Percentiles rank a stretch among this genome's conserved stretches.
Conservation (phyloP, 2,888 invertebrate genomes). For the Polyommatus icarus region DNA sequence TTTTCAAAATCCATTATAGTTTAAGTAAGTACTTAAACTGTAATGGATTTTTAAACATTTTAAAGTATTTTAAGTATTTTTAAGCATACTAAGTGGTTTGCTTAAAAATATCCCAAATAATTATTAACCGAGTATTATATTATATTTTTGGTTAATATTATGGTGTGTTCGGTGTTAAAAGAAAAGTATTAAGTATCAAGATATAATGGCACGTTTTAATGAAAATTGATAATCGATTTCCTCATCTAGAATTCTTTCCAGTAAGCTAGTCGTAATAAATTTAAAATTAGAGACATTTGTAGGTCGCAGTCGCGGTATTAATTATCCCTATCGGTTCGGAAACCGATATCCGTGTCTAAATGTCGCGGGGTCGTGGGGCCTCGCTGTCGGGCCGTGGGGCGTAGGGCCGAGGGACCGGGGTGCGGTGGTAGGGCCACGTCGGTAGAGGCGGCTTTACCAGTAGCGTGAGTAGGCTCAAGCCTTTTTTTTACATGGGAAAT, state of each 20-base stretch:
- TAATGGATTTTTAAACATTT: too few relatives aligned
- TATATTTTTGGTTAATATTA: too few relatives aligned
- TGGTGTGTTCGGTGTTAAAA: too few relatives aligned
- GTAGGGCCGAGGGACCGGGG: constrained; percentile 36
- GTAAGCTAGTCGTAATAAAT: neutral
- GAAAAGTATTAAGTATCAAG: too few relatives aligned
- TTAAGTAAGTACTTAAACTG: too few relatives aligned
- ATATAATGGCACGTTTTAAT: too few relatives aligned
- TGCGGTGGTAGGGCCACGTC: neutral
- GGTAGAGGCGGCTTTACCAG: neutral
- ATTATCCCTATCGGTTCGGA: constrained; percentile 55
- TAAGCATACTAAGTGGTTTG: too few relatives aligned
- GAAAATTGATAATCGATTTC: neutral
- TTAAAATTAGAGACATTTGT: neutral
- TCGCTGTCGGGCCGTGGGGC: constrained; percentile 32
- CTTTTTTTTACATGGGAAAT: too few relatives aligned
- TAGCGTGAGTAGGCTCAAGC: neutral
- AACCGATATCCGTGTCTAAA: constrained; percentile 60
- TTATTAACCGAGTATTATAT: too few relatives aligned
- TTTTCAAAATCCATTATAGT: neutral
- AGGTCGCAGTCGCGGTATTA: constrained; percentile 49
- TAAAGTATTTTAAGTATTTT: too few relatives aligned
- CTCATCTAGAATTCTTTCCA: neutral
- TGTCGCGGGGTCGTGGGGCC: constrained; percentile 35
- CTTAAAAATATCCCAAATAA: too few relatives aligned